phyloP scores from a whole-genome alignment of 2,888 invertebrate genomes.

The Mycogona germanica region DNA sequence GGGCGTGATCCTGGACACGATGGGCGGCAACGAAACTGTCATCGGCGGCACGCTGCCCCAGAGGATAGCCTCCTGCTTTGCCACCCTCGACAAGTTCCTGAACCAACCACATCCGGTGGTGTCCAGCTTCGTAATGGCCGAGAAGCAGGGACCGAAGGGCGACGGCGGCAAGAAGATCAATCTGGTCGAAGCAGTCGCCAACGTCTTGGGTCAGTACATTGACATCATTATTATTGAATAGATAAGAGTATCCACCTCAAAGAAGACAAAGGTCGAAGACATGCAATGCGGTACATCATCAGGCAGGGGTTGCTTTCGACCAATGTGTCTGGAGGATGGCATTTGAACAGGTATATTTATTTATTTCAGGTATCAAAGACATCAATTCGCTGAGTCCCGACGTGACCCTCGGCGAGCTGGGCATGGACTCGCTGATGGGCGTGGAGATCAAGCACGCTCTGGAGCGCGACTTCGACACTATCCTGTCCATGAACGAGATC shows the following conservation, averaged over 20 bases:
- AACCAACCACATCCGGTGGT: constrained; percentile 76
- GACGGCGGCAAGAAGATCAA: constrained; percentile 46
- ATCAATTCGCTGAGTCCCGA: constrained; percentile 58
- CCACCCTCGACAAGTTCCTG: constrained; percentile 77
- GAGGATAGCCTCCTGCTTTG: constrained; percentile 82
- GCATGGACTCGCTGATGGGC: constrained; percentile 98
- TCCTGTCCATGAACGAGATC: constrained; percentile 83
- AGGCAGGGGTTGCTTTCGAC: too few species aligned
- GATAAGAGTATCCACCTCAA: too few species aligned
- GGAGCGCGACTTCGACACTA: constrained; percentile 82
- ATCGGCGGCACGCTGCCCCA: constrained; percentile 95
- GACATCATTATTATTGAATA: too few species aligned
- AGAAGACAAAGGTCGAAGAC: too few species aligned
- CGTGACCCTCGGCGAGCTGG: constrained; percentile 79
- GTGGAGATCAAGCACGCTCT: constrained; percentile 96
- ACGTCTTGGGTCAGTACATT: constrained; percentile 63
- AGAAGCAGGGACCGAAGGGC: constrained; percentile 53
- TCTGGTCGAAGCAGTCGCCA: constrained; percentile 66
- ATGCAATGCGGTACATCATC: too few species aligned
- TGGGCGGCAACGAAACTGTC: constrained; percentile 76
- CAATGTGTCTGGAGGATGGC: too few species aligned
- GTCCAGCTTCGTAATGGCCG: constrained; percentile 74
- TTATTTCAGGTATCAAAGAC: constrained; percentile 62
- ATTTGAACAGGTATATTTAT: too few species aligned
- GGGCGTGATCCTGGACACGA: constrained; percentile 76